These are phyloP conservation scores for Megaptera novaeangliae DNA, from an alignment of 2,113 vertebrate species.

Conservation along the genomic window DNA sequence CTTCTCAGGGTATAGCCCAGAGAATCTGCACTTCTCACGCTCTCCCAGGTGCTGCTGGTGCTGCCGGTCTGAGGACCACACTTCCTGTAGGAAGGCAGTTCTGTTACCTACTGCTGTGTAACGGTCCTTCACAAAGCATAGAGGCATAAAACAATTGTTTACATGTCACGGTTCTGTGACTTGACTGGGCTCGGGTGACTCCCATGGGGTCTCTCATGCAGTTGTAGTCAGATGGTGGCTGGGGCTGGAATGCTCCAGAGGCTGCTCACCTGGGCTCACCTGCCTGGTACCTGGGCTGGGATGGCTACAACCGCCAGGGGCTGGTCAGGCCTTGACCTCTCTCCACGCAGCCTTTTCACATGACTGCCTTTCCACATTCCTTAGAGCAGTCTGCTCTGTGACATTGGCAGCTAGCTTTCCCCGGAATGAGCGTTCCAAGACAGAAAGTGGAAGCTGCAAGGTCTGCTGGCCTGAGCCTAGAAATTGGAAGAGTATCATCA, in stretches of 20 bases:
- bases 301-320: background rate
- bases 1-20: background rate
- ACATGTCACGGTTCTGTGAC: background rate
- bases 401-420: background rate
- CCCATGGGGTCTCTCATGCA: background rate
- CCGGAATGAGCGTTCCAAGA: background rate
- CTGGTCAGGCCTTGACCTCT: background rate
- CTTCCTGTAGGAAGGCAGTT: background rate
- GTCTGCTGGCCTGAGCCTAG: background rate
- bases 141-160: background rate
- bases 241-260: background rate
- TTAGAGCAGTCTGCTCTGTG: background rate
- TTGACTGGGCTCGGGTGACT: background rate
- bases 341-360: background rate
- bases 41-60: background rate
- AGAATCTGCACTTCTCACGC: background rate
- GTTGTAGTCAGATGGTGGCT: background rate
- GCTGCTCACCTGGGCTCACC: background rate
- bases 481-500: background rate
- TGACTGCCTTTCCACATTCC: background rate
- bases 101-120: background rate
- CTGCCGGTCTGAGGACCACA: background rate
- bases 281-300: background rate
- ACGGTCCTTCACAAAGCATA: background rate
- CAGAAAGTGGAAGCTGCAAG: background rate